Conservation (phyloP, 2,797 vertebrate species). For the Cryptoprocta ferox region DNA sequence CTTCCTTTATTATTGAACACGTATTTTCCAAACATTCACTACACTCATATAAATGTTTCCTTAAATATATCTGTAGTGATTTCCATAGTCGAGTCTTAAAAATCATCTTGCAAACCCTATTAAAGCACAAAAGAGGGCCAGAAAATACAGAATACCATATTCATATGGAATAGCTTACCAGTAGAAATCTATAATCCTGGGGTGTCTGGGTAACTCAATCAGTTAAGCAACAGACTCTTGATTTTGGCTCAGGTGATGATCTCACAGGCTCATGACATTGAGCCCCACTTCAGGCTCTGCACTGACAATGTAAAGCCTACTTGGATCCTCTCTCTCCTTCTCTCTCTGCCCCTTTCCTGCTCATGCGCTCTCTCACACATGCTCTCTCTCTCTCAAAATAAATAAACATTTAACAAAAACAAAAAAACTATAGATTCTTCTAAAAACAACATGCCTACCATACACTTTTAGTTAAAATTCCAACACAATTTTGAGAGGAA, state of each 20-base stretch:
- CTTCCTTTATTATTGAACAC: background rate
- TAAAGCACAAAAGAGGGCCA: conserved; percentile 14
- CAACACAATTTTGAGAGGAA: background rate
- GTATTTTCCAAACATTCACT: background rate
- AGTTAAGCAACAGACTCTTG: too few species aligned
- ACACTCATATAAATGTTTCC: background rate
- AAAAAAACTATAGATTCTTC: background rate
- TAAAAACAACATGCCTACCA: background rate
- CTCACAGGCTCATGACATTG: too few species aligned
- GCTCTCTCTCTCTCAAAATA: too few species aligned
- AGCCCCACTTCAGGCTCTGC: too few species aligned
- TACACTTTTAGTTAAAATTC: background rate
- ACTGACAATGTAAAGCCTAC: too few species aligned
- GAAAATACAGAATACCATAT: background rate
- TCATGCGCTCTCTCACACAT: too few species aligned
- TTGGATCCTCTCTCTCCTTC: too few species aligned
- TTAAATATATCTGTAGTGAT: conserved; percentile 9
- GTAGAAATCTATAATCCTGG: background rate
- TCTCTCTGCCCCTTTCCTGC: too few species aligned
- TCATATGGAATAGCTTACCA: background rate
- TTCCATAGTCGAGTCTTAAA: background rate
- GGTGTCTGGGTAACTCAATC: too few species aligned
- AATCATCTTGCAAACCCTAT: background rate
- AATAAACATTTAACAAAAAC: too few species aligned
- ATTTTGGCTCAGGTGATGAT: too few species aligned